These are phyloP conservation scores for Pristiophorus japonicus DNA, from an alignment of 2,113 vertebrate genomes.

Conservation along the genomic window DNA sequence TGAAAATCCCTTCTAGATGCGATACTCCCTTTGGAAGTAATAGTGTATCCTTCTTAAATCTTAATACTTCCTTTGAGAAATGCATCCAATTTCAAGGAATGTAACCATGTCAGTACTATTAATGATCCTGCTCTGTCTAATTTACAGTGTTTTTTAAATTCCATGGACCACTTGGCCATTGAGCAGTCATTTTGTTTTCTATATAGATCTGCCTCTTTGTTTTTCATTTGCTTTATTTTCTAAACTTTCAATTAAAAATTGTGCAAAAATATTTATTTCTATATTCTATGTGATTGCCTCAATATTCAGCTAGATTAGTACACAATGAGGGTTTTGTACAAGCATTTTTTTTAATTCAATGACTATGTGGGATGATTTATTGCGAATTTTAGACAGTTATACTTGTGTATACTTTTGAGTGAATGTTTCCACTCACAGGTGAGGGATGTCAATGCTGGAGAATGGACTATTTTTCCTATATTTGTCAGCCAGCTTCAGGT, in stretches of 20 bases:
- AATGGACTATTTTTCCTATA: neutral
- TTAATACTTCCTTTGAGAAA: conserved; percentile 38
- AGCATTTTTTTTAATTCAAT: neutral
- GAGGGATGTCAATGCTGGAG: neutral
- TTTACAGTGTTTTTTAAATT: conserved; percentile 33
- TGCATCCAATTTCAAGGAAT: conserved; percentile 37
- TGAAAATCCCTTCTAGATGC: conserved; percentile 27
- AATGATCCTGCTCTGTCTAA: conserved; percentile 36
- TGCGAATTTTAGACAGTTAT: neutral
- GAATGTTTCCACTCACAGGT: neutral
- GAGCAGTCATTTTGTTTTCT: conserved; percentile 32
- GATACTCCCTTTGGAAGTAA: conserved; percentile 37
- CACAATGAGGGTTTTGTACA: neutral
- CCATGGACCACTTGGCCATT: conserved; percentile 25
- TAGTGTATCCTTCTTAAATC: conserved; percentile 37
- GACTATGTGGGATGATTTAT: neutral
- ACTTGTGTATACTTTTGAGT: neutral
- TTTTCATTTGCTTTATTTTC: neutral
- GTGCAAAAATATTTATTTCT: conserved; percentile 15
- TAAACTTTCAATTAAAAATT: conserved; percentile 22
- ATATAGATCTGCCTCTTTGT: conserved; percentile 18
- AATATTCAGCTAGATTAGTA: neutral
- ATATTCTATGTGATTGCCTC: neutral
- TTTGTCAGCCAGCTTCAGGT: neutral
- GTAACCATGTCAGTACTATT: conserved; percentile 36